Evolutionary conservation across 1,140 invertebrate genomes (phyloP).

Genomic region (Trichonephila inaurata): DNA sequence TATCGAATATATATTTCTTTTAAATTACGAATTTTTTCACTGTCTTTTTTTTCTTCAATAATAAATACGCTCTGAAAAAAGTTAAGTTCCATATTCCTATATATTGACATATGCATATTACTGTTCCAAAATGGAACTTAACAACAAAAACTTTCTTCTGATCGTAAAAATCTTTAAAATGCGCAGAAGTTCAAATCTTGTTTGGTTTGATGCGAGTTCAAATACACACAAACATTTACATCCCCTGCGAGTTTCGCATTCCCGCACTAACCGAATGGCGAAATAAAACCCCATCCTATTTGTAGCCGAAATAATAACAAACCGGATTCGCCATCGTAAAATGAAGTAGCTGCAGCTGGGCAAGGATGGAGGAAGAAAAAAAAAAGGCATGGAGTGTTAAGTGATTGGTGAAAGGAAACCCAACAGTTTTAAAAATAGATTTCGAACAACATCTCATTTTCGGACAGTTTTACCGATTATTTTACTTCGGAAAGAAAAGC

Average conservation of each 20-base stretch:
- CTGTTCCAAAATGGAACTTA: too few species aligned
- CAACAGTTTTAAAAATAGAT: constrained; percentile 24
- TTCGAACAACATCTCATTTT: constrained; percentile 7
- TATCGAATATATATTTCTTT: too few species aligned
- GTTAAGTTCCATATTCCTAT: too few species aligned
- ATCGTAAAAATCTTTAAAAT: too few species aligned
- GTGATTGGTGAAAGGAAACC: constrained; percentile 22
- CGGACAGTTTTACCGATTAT: constrained; percentile 3
- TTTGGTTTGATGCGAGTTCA: neutral
- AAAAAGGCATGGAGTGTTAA: constrained; percentile 1
- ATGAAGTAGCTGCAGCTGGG: neutral
- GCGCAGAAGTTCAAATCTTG: neutral
- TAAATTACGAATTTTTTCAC: too few species aligned
- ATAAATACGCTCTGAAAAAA: too few species aligned
- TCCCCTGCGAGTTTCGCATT: neutral
- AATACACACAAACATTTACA: neutral
- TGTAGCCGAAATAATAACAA: neutral
- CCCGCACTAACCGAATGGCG: too few species aligned
- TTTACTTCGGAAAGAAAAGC: neutral
- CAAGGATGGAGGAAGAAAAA: neutral
- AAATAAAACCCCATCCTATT: too few species aligned
- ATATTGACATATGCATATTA: too few species aligned
- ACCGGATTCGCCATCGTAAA: constrained; percentile 25
- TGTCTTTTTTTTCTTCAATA: too few species aligned
- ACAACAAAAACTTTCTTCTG: too few species aligned